A percentile compares a stretch with the other conserved stretches of the same genome.
phyloP scores from a whole-genome alignment of 2,797 vertebrate species.

The Cossypha niveicapilla region DNA sequence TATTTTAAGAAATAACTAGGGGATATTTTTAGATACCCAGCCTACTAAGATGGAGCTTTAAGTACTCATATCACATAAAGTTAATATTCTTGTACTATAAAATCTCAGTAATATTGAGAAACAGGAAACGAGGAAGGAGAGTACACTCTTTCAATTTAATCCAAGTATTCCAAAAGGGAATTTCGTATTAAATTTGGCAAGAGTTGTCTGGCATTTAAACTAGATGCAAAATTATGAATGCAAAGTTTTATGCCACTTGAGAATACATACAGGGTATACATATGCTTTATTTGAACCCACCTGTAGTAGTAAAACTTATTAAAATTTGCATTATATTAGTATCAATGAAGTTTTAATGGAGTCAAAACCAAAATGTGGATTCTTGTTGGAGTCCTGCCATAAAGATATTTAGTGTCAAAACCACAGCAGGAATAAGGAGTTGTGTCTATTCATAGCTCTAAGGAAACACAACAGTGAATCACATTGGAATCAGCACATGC shows the following conservation, averaged over 20 bases:
- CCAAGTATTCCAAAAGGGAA: background rate
- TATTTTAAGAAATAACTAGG: background rate
- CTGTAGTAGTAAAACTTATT: background rate
- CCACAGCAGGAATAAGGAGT: background rate
- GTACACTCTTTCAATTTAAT: background rate
- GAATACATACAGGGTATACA: background rate
- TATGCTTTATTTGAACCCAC: background rate
- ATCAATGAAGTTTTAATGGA: background rate
- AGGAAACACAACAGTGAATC: background rate
- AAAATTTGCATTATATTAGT: background rate
- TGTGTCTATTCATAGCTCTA: accelerated
- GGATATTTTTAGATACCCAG: background rate
- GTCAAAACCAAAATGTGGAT: background rate
- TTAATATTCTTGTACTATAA: background rate
- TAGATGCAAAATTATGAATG: background rate
- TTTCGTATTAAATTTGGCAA: background rate
- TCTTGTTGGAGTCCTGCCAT: background rate
- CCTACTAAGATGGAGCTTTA: background rate
- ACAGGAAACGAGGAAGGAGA: background rate
- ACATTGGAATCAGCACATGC: background rate
- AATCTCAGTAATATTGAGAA: background rate
- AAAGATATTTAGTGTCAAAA: background rate
- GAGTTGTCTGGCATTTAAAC: background rate
- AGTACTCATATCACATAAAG: background rate
- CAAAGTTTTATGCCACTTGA: background rate